phyloP scores from a whole-genome alignment of 2,797 vertebrate species.

The Malurus leucopterus region DNA sequence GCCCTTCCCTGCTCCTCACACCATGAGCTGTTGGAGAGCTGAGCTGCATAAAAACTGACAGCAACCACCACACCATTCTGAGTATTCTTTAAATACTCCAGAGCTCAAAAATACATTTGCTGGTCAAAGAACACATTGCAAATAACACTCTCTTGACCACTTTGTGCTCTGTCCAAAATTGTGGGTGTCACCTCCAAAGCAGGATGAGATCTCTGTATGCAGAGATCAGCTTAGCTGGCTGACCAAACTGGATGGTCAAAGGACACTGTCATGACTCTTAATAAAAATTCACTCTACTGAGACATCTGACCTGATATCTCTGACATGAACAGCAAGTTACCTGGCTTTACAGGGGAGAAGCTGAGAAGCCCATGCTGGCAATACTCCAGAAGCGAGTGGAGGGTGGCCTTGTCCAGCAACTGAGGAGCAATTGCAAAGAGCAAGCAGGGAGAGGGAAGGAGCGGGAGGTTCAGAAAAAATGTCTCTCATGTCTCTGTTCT shows the following conservation, averaged over 20 bases:
- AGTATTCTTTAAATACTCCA: neutral
- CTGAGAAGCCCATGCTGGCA: accelerated
- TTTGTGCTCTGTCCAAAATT: neutral
- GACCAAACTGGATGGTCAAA: neutral
- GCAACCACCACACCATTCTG: accelerated
- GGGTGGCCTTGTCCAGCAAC: neutral
- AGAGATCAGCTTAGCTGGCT: neutral
- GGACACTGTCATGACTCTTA: neutral
- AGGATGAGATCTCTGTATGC: neutral
- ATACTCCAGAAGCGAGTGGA: neutral
- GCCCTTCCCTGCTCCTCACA: neutral
- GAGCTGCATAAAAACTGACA: neutral
- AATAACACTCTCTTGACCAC: neutral
- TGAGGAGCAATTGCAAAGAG: neutral
- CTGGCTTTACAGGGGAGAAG: neutral
- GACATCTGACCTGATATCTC: neutral
- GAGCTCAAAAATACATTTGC: neutral
- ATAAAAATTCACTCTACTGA: neutral
- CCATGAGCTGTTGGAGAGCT: accelerated
- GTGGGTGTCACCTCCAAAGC: neutral
- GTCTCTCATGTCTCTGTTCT: neutral
- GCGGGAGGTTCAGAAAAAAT: neutral
- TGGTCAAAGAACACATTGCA: neutral
- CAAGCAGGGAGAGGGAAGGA: neutral
- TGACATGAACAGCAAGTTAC: neutral